Base-by-base conservation (phyloP, 2,797 vertebrate genomes). In the Helostoma temminkii region DNA sequence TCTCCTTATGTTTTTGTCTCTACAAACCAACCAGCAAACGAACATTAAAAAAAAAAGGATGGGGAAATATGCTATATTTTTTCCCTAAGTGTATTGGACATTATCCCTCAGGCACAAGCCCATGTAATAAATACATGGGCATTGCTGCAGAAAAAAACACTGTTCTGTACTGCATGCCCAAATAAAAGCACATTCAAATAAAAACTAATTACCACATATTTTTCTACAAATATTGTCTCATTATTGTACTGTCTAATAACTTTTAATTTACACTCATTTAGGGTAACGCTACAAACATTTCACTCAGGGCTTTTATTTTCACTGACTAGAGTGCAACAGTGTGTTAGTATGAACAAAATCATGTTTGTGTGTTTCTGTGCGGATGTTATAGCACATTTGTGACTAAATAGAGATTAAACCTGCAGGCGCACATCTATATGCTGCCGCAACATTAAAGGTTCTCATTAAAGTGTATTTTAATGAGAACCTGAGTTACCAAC, bases 401-500 rank as follows among this genome's bases (percentile, higher is more conserved):
- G n/a, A 48, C 48, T 26, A 18, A 52, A 19, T 64, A 18, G 46
- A 70, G 71, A 78, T 74, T 71, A 74, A 86, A 73, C 67, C 80
- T 78, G 67, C 64, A 37, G 53, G 63, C 64, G 65, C 57, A 50
- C 52, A 74, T 83, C 66, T 71, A 78, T 71, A 84, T 46, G 62
- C 66, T 55, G 50, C 43, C 43, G 37, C 37, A 28, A 50, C 84
- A 80, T 72, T 72, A 78, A 80, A 83, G 59, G 76, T 80, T 76
- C 79, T 87, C 87, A 81, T 82, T 86, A 86, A 81, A 74, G 39
- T 41, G 50, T 59, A 63, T 59, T 83, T 75, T 88, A 90, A 91
- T 89, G 77, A 87, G 74, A 67, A 83, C 77, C 71, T 54, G 64
- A 86, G 61, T 76, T 71, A 80, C 62, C 71, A 64, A 76, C 81